Evolutionary conservation across 2,888 invertebrate genomes (phyloP), one percentile per base, ranked within the genome.

Genomic region (Peribatodes rhomboidaria): DNA sequence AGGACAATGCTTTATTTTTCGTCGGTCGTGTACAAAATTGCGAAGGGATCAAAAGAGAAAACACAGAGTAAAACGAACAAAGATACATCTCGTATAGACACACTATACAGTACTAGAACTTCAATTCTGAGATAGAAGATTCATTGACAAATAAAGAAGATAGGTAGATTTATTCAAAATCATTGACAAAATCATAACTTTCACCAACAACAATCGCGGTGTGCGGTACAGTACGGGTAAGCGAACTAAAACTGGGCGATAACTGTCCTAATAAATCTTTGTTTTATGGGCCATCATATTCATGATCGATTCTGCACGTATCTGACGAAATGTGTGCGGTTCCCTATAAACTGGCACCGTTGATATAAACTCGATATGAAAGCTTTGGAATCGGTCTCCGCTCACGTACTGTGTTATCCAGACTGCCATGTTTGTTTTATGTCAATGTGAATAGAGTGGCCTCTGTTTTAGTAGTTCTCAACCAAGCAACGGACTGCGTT

Each of bases 231-330:
- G 1, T 22, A 46, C 10, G 13, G 4, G 16, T 8, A n/a, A 20
- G 9, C 1, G 18, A 47, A 37, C 56, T 56, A 44, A 46, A 37
- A 56, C 20, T 20, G 47, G 35, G 31, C 58, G 3, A 16, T 41
- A 31, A 22, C 14, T 20, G 35, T 53, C 46, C 31, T 9, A 47
- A 61, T 54, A 54, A 61, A 61, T 54, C 46, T 18, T 11, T 39
- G 20, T 61, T 54, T 53, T 61, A 61, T 61, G 8, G 60, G 6
- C 35, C 14, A 61, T 61, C 54, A 46, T 16, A 37, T 44, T 27
- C 16, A 37, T 37, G 53, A 39, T 27, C 46, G 39, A 46, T 61
- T 49, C 54, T 54, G 47, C 61, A 61, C 61, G 54, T 61, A 54
- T 37, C 39, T 37, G 35, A 16, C 20, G 39, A 39, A 47, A 61